phyloP scores from a whole-genome alignment of 2,888 invertebrate genomes.

The Sarcophaga rosellei region DNA sequence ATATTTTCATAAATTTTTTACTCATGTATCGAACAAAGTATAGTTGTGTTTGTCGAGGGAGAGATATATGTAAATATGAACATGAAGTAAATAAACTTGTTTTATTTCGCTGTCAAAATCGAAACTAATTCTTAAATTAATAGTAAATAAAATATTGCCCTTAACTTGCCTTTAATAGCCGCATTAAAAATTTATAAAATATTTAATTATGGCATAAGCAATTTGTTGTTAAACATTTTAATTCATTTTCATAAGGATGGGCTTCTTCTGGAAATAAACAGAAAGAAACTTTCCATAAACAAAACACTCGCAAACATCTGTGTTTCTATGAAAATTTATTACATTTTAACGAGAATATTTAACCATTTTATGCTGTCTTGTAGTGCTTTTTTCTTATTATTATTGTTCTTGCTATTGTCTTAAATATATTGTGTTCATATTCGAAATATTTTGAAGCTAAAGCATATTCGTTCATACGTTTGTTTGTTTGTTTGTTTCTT shows the following conservation, averaged over 20 bases:
- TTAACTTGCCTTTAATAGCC: background rate
- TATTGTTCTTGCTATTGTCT: background rate
- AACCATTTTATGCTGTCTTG: background rate
- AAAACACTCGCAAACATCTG: constrained; percentile 24
- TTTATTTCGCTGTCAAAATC: too few species aligned
- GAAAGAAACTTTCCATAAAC: background rate
- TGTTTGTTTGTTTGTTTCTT: background rate
- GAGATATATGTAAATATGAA: too few species aligned
- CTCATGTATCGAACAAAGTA: too few species aligned
- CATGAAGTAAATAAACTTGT: too few species aligned
- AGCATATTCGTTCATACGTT: background rate
- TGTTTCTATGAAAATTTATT: constrained; percentile 26
- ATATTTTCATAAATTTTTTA: too few species aligned
- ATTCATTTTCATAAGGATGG: constrained; percentile 7
- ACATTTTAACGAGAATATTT: constrained; percentile 24
- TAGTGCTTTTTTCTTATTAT: background rate
- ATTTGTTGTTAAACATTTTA: constrained; percentile 36
- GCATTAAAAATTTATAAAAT: constrained; percentile 34
- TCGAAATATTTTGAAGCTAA: too few species aligned
- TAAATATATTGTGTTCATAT: too few species aligned
- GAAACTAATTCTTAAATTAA: too few species aligned
- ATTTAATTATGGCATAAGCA: constrained; percentile 40
- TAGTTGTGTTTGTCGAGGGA: too few species aligned
- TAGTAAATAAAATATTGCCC: too few species aligned
- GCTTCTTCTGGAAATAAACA: constrained; percentile 1